Conservation (phyloP, 2,888 invertebrate species). For the Pocota personata region DNA sequence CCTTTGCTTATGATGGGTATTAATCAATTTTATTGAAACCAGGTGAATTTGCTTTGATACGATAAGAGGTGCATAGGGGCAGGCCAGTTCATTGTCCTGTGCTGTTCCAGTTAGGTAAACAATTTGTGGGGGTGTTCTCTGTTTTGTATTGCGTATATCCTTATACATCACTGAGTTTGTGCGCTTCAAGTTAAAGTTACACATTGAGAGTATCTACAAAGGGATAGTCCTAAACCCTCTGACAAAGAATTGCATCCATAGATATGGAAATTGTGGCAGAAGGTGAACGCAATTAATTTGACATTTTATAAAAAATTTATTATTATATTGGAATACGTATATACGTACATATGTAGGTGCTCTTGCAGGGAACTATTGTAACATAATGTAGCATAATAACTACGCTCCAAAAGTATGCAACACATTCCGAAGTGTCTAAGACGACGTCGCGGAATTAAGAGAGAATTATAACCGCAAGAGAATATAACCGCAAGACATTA, state of each 20-base stretch:
- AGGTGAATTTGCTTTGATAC: conserved; percentile 15
- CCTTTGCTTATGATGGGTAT: not conserved
- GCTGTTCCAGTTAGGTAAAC: conserved; percentile 35
- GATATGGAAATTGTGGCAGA: not conserved
- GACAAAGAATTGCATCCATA: not conserved
- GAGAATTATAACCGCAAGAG: too few relatives aligned
- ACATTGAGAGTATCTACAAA: not conserved
- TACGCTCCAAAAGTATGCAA: too few relatives aligned
- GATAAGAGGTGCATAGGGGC: not conserved
- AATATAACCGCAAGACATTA: too few relatives aligned
- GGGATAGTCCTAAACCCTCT: not conserved
- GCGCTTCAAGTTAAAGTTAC: not conserved
- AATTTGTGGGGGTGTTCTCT: not conserved
- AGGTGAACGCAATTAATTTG: conserved; percentile 5
- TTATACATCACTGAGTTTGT: conserved; percentile 2
- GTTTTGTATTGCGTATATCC: not conserved
- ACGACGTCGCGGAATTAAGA: too few relatives aligned
- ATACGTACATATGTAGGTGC: too few relatives aligned
- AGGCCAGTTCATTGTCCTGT: conserved; percentile 58
- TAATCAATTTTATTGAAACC: conserved; percentile 36
- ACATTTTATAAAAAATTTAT: conserved; percentile 3
- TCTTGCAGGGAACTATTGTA: conserved; percentile 1
- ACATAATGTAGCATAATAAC: too few relatives aligned
- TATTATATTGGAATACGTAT: not conserved
- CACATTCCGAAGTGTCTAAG: too few relatives aligned